A percentile compares a stretch with the other conserved stretches of the same genome.
phyloP scores from a whole-genome alignment of 2,113 vertebrate species.

The Asarcornis scutulata region DNA sequence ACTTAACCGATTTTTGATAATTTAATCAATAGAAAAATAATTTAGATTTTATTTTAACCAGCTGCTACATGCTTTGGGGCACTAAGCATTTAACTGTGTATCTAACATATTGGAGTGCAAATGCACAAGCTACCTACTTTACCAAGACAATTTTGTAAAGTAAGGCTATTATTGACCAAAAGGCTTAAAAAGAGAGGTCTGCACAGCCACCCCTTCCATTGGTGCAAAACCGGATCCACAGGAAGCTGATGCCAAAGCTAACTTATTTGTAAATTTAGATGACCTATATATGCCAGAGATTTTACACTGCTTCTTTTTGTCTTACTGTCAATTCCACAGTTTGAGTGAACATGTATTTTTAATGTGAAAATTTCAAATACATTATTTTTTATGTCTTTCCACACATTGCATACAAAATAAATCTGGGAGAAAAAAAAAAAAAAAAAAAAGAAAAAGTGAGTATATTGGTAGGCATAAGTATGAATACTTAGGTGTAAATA shows the following conservation, averaged over 20 bases:
- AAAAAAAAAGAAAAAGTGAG: neutral
- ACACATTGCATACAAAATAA: neutral
- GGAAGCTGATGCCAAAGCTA: slow-evolving; percentile 3
- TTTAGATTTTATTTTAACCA: slow-evolving; percentile 9
- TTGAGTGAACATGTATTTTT: slow-evolving; percentile 51
- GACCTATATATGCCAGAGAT: slow-evolving; percentile 59
- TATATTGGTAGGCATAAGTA: neutral
- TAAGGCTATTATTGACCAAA: neutral
- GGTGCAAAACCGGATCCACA: neutral
- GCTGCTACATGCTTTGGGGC: neutral
- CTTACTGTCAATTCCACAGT: slow-evolving; percentile 16
- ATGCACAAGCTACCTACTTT: neutral
- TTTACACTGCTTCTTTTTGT: slow-evolving; percentile 51
- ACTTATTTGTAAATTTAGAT: slow-evolving; percentile 54
- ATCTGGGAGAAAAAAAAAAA: neutral
- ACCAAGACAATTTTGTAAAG: neutral
- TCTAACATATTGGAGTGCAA: neutral
- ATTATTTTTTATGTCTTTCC: slow-evolving; percentile 38
- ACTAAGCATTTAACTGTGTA: neutral
- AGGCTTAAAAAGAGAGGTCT: neutral
- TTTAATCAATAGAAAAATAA: neutral
- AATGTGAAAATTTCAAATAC: slow-evolving; percentile 55
- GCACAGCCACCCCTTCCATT: neutral
- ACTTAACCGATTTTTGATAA: neutral
- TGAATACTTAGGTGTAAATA: neutral